Base-by-base conservation (phyloP, 2,797 vertebrate species). In the Hyperoplus lanceolatus region DNA sequence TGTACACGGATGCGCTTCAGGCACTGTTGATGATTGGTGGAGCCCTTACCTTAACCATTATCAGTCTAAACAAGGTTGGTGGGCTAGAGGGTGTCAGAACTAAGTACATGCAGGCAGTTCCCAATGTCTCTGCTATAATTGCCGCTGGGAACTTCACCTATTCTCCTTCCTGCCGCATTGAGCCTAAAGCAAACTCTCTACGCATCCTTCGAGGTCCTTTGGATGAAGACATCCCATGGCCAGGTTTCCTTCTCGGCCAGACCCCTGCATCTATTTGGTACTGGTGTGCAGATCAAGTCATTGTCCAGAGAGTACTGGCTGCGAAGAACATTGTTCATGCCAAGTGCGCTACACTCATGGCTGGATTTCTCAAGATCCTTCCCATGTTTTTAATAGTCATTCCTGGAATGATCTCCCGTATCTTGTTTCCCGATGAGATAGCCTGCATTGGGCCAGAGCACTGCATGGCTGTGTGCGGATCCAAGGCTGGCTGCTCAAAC, bases 241-340 rank as follows among this genome's bases (percentile, higher is more conserved):
- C 98, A 2, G 98, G 98, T 8, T 99, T 99, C 76, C 67, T 99
- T 69, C 92, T 99, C 41, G 98, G 98, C 56, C 98, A 99, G 90
- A 99, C 98, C 0, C 98, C 98, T 36, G 97, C 98, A 39, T 99
- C 98, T 0, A 97, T 99, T 50, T 99, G 98, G 98, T 99, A 99
- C 91, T 99, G 98, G 98, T 99, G 98, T 88, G 97, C 98, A 0
- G 98, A 99, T 93, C 98, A 99, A 88, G 98, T 99, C 83, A 99
- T 99, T 15, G 98, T 99, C 63, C 98, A 99, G 92, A 95, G 98
- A 84, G 98, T 99, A 3, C 93, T 99, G 39, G 97, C 98, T 0
- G 98, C 98, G 61, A 99, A 99, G 92, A 99, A 99, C 93, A 95
- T 99, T 43, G 96, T 92, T 75, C 97, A 99, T 6, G 98, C 98